Percentiles rank a stretch among this genome's conserved stretches.
phyloP scores from a whole-genome alignment of 2,113 vertebrate genomes.

The Motacilla tschutschensis region DNA sequence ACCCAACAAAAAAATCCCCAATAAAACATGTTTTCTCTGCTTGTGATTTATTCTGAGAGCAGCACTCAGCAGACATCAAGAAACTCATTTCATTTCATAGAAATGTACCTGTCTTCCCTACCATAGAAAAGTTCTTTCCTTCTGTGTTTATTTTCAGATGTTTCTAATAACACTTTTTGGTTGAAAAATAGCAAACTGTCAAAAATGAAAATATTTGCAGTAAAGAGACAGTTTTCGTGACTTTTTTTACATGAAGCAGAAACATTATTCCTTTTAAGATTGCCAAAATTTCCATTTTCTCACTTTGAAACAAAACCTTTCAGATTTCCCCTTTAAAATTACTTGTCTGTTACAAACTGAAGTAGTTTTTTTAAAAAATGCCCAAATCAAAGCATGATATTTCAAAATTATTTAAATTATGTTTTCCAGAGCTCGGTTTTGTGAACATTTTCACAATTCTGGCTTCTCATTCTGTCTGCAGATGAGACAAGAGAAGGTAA shows the following conservation, averaged over 20 bases:
- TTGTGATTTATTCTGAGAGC: not conserved
- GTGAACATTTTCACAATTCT: not conserved
- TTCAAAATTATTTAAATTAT: constrained; percentile 39
- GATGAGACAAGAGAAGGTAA: not conserved
- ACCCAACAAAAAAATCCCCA: fast-evolving
- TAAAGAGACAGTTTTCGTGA: constrained; percentile 27
- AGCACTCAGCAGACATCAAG: not conserved
- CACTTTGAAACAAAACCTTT: constrained; percentile 50
- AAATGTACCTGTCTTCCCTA: constrained; percentile 42
- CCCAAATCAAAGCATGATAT: constrained; percentile 21
- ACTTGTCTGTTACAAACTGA: constrained; percentile 36
- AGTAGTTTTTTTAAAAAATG: not conserved
- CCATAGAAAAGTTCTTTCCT: not conserved
- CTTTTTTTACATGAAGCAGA: constrained; percentile 24
- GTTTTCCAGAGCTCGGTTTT: constrained; percentile 1
- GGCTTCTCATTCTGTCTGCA: not conserved
- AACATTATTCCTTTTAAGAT: constrained; percentile 40
- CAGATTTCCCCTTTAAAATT: constrained; percentile 32
- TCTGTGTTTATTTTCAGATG: constrained; percentile 41
- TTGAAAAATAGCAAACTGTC: constrained; percentile 52
- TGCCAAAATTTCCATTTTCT: constrained; percentile 57
- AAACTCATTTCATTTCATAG: not conserved
- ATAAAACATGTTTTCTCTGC: not conserved
- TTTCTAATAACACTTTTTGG: constrained; percentile 40
- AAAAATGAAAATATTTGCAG: constrained; percentile 53